phyloP scores from a whole-genome alignment of 2,113 vertebrate genomes.

The Tenebrosternarchus preto region DNA sequence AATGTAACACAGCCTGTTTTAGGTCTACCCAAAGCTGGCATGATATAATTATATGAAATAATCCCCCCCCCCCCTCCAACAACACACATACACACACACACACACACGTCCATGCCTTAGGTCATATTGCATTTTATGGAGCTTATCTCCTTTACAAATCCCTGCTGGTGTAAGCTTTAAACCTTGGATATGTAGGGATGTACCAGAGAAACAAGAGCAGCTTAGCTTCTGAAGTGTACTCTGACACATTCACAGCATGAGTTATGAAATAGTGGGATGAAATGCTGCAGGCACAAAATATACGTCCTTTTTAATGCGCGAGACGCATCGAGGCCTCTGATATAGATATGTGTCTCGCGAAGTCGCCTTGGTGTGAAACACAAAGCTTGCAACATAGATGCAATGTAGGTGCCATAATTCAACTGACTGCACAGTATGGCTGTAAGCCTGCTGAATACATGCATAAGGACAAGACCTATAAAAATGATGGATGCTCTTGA shows the following conservation, averaged over 20 bases:
- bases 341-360: not conserved
- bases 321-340: slow-evolving; percentile 22
- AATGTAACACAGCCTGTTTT: not conserved
- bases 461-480: slow-evolving; percentile 68
- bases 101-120: not conserved
- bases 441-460: slow-evolving; percentile 24
- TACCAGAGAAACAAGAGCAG: slow-evolving; percentile 35
- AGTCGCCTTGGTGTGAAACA: not conserved
- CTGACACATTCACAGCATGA: not conserved
- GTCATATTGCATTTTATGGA: slow-evolving; percentile 34
- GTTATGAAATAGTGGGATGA: slow-evolving; percentile 8
- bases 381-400: slow-evolving; percentile 24
- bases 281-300: not conserved
- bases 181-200: slow-evolving; percentile 18
- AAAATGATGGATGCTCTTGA: slow-evolving; percentile 71
- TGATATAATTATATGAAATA: not conserved
- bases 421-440: slow-evolving; percentile 12
- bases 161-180: slow-evolving; percentile 22
- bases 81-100: slow-evolving; percentile 25
- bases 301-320: slow-evolving; percentile 22
- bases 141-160: slow-evolving; percentile 33
- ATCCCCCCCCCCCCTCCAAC: not conserved
- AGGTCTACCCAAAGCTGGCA: not conserved
- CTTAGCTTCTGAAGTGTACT: slow-evolving; percentile 17
- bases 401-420: slow-evolving; percentile 31